A percentile compares a stretch with the other conserved stretches of the same genome.
phyloP scores from a whole-genome alignment of 2,113 vertebrate genomes.

The Cephalophus harveyi region DNA sequence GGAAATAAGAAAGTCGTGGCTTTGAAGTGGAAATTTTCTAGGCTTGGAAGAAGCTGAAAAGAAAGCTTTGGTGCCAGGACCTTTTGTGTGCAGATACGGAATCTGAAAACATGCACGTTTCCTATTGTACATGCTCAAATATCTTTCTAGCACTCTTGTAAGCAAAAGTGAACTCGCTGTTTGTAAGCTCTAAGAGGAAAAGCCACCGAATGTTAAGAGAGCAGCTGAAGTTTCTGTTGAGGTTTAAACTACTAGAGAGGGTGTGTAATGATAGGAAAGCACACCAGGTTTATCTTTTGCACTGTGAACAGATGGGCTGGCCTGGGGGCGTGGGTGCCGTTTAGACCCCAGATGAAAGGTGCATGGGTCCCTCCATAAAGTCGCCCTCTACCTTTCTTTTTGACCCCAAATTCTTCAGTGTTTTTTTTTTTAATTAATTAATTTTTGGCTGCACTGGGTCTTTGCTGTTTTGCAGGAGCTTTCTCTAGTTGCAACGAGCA shows the following conservation, averaged over 20 bases:
- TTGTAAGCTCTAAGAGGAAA: conserved; percentile 23
- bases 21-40: conserved; percentile 65
- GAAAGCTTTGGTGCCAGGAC: conserved; percentile 35
- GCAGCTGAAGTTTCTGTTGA: conserved; percentile 22
- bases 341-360: neutral
- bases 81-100: conserved; percentile 47
- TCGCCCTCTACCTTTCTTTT: neutral
- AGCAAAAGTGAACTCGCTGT: neutral
- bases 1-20: neutral
- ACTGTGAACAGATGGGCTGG: neutral
- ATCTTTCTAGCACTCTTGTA: conserved; percentile 22
- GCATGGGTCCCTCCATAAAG: neutral
- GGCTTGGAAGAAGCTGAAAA: conserved; percentile 46
- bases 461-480: neutral
- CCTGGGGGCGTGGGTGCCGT: neutral
- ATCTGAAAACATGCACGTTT: conserved; percentile 34
- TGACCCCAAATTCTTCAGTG: neutral
- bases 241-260: conserved; percentile 4
- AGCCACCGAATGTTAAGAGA: conserved; percentile 28
- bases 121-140: conserved; percentile 23
- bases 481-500: neutral
- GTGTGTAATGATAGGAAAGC: neutral
- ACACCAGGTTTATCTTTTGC: neutral
- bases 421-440: neutral
- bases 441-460: neutral